Evolutionary conservation across 2,113 vertebrate species (phyloP).

Genomic region (Forbesichthys papilliferus): DNA sequence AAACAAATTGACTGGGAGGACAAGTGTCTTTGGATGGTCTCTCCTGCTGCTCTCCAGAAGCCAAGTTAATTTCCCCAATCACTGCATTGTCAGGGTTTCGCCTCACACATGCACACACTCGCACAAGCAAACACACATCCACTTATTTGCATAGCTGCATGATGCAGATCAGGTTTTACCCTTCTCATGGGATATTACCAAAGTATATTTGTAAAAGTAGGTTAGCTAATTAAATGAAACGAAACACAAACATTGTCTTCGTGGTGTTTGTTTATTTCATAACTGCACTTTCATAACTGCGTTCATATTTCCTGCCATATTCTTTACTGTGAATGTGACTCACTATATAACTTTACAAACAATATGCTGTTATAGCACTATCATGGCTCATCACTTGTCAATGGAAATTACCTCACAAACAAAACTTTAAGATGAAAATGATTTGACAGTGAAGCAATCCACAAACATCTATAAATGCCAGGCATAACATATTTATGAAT

Average conservation of each 20-base stretch:
- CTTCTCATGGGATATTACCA: slow-evolving; percentile 47
- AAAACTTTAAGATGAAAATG: slow-evolving; percentile 36
- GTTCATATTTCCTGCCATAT: slow-evolving; percentile 53
- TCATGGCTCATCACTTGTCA: slow-evolving; percentile 42
- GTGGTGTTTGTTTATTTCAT: slow-evolving; percentile 32
- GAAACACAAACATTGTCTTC: slow-evolving; percentile 7
- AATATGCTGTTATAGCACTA: slow-evolving; percentile 37
- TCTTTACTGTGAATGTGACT: slow-evolving; percentile 30
- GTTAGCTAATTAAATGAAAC: slow-evolving; percentile 52
- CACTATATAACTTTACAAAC: slow-evolving; percentile 34
- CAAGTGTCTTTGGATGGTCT: slow-evolving; percentile 30
- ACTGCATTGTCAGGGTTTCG: slow-evolving; percentile 54
- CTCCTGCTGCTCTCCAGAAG: slow-evolving; percentile 57
- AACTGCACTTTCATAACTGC: slow-evolving; percentile 46
- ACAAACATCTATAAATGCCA: slow-evolving; percentile 72
- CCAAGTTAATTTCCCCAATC: slow-evolving; percentile 63
- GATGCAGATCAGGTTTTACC: slow-evolving; percentile 39
- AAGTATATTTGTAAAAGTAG: slow-evolving; percentile 41
- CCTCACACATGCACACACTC: slow-evolving; percentile 11
- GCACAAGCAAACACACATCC: slow-evolving; percentile 15
- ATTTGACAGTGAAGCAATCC: slow-evolving; percentile 55
- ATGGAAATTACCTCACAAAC: slow-evolving; percentile 49
- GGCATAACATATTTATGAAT: slow-evolving; percentile 73
- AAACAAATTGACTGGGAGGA: slow-evolving; percentile 36
- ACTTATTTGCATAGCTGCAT: slow-evolving; percentile 26